Percentiles rank a stretch among this genome's conserved stretches.
Conservation (phyloP, 1,140 invertebrate species). For the Drosophila tropicalis region DNA sequence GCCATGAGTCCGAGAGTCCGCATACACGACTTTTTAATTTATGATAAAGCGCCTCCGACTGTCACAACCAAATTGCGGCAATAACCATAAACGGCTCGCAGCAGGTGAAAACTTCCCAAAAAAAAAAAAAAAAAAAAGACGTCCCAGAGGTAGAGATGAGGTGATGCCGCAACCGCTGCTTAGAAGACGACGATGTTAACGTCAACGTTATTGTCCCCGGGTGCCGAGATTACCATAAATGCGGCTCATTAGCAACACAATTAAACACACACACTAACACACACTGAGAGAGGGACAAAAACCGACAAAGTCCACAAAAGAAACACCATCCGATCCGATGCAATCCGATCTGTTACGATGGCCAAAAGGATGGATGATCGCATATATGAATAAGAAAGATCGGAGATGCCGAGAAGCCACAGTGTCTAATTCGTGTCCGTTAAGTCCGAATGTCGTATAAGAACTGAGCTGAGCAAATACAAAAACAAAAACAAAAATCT, state of each 20-base stretch:
- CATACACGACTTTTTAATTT: conserved; percentile 79
- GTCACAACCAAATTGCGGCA: conserved; percentile 80
- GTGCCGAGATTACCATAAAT: conserved; percentile 80
- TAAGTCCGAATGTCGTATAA: conserved; percentile 62
- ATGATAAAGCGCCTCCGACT: conserved; percentile 81
- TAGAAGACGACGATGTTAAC: conserved; percentile 36
- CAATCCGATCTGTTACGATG: conserved; percentile 6
- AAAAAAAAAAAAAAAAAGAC: conserved; percentile 35
- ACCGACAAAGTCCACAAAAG: not conserved
- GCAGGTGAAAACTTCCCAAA: conserved; percentile 81
- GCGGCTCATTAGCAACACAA: conserved; percentile 80
- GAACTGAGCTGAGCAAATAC: conserved; percentile 53
- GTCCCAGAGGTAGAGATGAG: conserved; percentile 34
- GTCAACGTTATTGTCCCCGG: conserved; percentile 32
- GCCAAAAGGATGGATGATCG: not conserved
- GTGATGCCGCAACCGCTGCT: conserved; percentile 19
- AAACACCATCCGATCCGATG: conserved; percentile 6
- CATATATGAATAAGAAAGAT: not conserved
- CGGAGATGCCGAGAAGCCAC: not conserved
- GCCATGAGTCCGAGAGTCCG: not conserved
- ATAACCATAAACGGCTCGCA: conserved; percentile 78
- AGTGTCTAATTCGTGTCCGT: conserved; percentile 38
- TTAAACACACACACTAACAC: conserved; percentile 44
- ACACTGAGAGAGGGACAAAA: not conserved
- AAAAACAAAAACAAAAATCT: conserved; percentile 37